Evolutionary conservation across 2,113 vertebrate genomes (phyloP).

Genomic region (Rousettus leschenaultii): DNA sequence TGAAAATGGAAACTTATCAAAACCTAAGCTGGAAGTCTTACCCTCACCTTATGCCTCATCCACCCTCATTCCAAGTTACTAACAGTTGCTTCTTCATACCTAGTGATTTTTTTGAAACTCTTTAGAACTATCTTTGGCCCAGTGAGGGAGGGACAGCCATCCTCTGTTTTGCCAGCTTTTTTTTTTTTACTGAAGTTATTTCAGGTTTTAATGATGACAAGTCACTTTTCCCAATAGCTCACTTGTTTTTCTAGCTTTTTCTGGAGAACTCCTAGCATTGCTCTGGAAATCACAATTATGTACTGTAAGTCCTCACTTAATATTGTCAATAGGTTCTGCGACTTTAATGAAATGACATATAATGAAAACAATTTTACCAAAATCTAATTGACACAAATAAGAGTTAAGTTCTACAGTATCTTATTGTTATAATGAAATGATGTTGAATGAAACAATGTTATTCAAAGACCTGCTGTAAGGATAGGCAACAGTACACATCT

Average conservation of each 20-base stretch:
- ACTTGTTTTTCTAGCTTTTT: not conserved
- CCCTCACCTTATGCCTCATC: not conserved
- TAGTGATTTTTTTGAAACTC: not conserved
- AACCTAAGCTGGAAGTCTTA: not conserved
- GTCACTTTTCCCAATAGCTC: not conserved
- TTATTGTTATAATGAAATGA: not conserved
- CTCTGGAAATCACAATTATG: not conserved
- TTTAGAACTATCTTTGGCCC: not conserved
- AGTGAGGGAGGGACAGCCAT: not conserved
- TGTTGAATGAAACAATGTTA: not conserved
- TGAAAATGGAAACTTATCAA: conserved; percentile 16
- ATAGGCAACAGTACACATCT: not conserved
- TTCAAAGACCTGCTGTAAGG: not conserved
- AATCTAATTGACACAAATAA: not conserved
- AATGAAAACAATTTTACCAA: not conserved
- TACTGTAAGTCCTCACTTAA: not conserved
- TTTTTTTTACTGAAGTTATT: not conserved
- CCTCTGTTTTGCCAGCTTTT: not conserved
- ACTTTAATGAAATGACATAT: not conserved
- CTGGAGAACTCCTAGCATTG: not conserved
- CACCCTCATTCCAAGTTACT: not conserved
- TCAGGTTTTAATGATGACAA: conserved; percentile 9
- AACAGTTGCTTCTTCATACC: not conserved
- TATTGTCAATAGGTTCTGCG: not conserved
- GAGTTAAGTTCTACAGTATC: not conserved